Evolutionary conservation across 1,140 invertebrate genomes (phyloP).

Genomic region (Dendroctonus valens): DNA sequence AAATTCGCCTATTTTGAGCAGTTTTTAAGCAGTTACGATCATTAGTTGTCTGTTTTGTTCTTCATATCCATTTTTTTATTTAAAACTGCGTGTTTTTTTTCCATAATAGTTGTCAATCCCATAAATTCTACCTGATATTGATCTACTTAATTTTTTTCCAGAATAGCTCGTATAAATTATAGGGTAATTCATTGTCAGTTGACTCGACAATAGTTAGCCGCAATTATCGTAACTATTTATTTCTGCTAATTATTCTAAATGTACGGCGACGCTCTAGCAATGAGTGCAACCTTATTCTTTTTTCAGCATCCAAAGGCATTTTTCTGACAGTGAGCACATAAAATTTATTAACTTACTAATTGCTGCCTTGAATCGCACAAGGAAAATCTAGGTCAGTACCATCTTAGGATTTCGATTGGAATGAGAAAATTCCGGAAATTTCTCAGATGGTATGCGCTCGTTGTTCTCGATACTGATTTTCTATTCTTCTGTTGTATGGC

Average conservation of each 20-base stretch:
- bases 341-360: background rate
- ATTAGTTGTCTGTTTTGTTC: too few relatives aligned
- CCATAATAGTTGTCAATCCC: too few relatives aligned
- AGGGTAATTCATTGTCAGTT: background rate
- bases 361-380: background rate
- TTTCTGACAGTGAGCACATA: background rate
- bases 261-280: background rate
- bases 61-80: too few relatives aligned
- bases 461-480: too few relatives aligned
- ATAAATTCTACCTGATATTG: too few relatives aligned
- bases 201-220: background rate
- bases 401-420: background rate
- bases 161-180: too few relatives aligned
- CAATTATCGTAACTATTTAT: slow-evolving; percentile 9
- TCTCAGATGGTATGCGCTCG: background rate
- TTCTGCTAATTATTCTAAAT: slow-evolving; percentile 4
- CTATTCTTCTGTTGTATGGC: too few relatives aligned
- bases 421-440: background rate
- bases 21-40: too few relatives aligned
- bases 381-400: slow-evolving; percentile 9
- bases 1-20: too few relatives aligned
- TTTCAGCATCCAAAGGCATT: background rate
- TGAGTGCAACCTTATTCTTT: slow-evolving; percentile 6
- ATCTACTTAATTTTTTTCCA: too few relatives aligned
- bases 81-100: too few relatives aligned